These are phyloP conservation scores for Squalus acanthias DNA, from an alignment of 2,797 vertebrate genomes.

Conservation along the genomic window DNA sequence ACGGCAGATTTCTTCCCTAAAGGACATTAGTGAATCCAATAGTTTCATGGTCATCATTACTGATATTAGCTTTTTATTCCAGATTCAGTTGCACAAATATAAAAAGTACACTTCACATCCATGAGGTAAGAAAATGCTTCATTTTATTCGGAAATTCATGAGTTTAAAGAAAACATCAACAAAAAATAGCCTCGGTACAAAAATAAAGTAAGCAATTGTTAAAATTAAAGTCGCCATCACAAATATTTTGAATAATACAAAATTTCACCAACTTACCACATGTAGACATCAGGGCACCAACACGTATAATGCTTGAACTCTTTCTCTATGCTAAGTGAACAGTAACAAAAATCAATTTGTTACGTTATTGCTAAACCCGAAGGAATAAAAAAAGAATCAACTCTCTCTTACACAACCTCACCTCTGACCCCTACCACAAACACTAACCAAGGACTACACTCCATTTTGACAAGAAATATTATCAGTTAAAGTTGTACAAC, in stretches of 20 bases:
- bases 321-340: background rate
- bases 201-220: background rate
- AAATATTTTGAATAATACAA: background rate
- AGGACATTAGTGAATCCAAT: no score
- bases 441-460: background rate
- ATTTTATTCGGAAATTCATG: background rate
- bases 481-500: background rate
- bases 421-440: background rate
- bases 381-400: background rate
- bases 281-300: background rate
- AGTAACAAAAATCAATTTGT: background rate
- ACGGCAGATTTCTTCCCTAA: no score
- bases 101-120: background rate
- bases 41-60: no score
- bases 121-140: background rate
- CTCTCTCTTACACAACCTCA: slow-evolving; percentile 7
- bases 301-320: background rate
- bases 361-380: background rate
- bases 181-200: background rate
- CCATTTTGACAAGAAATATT: background rate
- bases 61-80: no score
- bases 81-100: background rate
- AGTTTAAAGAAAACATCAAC: background rate
- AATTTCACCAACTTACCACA: background rate
- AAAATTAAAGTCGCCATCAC: background rate